phyloP scores from a whole-genome alignment of 2,888 invertebrate genomes.

The Meta bourneti region DNA sequence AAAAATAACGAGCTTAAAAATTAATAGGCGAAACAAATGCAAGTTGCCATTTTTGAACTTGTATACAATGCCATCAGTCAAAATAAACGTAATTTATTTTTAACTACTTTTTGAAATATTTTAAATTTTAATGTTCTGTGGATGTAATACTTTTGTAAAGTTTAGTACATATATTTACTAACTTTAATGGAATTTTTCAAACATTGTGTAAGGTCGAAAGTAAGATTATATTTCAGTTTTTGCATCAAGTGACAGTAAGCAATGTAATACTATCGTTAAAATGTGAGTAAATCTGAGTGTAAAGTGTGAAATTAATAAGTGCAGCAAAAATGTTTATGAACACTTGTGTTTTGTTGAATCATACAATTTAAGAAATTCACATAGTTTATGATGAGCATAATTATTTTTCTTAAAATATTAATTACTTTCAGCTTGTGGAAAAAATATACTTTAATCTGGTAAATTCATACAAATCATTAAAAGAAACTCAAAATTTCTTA shows the following conservation, averaged over 20 bases:
- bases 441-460: slow-evolving; percentile 37
- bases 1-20: too few species aligned
- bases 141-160: too few species aligned
- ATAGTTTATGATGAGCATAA: not conserved
- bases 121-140: too few species aligned
- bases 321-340: not conserved
- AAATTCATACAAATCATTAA: slow-evolving; percentile 20
- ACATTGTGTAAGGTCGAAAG: not conserved
- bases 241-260: not conserved
- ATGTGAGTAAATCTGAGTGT: not conserved
- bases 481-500: not conserved
- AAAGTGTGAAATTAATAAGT: not conserved
- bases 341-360: not conserved
- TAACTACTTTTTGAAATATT: too few species aligned
- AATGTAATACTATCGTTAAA: not conserved
- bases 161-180: too few species aligned
- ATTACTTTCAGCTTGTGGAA: not conserved
- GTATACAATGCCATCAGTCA: too few species aligned
- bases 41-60: too few species aligned
- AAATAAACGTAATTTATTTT: too few species aligned
- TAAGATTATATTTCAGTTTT: not conserved
- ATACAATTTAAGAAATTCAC: not conserved
- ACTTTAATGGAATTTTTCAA: too few species aligned
- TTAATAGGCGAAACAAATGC: too few species aligned
- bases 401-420: not conserved